Conservation (phyloP, 2,888 invertebrate species). For the Octonoba sinensis region DNA sequence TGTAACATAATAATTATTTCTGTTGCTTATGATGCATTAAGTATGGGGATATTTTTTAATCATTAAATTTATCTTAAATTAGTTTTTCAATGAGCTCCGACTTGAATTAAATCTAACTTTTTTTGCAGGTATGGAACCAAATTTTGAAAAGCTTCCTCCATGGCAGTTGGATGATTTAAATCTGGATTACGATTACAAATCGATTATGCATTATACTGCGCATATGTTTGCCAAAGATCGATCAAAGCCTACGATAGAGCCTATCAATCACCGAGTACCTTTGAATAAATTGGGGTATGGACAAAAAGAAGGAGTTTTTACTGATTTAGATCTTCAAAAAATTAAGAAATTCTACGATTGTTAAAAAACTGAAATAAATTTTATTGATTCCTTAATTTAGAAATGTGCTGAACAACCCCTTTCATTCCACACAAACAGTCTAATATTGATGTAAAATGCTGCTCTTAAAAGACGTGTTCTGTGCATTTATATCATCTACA, state of each 20-base stretch:
- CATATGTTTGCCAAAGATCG: slow-evolving; percentile 41
- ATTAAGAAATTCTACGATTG: slow-evolving; percentile 59
- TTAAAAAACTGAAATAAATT: no score
- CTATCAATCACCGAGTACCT: neutral
- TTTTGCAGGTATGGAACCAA: slow-evolving; percentile 46
- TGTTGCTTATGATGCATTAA: no score
- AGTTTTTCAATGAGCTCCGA: no score
- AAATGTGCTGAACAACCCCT: no score
- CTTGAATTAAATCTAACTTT: neutral
- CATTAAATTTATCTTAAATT: no score
- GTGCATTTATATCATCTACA: no score
- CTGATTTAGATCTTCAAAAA: slow-evolving; percentile 48
- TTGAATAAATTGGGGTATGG: slow-evolving; percentile 31
- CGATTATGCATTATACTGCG: slow-evolving; percentile 54
- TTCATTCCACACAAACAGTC: no score
- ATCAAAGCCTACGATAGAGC: slow-evolving; percentile 26
- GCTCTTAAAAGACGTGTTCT: no score
- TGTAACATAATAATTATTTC: no score
- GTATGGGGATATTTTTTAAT: no score
- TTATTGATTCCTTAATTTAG: no score
- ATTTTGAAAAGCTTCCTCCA: slow-evolving; percentile 39
- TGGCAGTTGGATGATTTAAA: slow-evolving; percentile 38
- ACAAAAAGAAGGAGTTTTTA: slow-evolving; percentile 26
- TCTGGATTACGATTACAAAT: slow-evolving; percentile 39
- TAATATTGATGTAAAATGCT: no score